Evolutionary conservation across 2,888 invertebrate genomes (phyloP), one percentile per base, ranked within the genome.

Genomic region (Malthinus seriepunctatus): DNA sequence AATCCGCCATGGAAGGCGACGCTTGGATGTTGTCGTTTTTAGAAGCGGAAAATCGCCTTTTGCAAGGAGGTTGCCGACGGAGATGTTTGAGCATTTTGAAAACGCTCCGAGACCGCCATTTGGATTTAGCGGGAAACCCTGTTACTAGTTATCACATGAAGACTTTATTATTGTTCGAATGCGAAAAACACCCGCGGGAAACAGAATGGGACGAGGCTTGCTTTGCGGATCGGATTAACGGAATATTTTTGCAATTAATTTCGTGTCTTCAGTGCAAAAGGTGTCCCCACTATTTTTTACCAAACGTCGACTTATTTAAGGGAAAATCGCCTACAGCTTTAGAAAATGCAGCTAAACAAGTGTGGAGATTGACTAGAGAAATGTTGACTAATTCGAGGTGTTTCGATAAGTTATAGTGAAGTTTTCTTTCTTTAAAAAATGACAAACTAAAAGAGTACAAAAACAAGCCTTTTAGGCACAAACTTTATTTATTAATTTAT

Each of bases 221-320:
- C 64, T 85, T 96, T 61, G 95, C 93, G 0, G 96, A 97, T 80
- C 84, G 95, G 49, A 89, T 95, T 72, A 94, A 94, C 78, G 96
- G 96, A 1, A 94, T 97, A 64, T 90, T 97, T 67, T 84, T 97
- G 64, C 97, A 97, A 80, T 81, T 97, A 72, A 97, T 97, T 71
- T 95, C 95, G n/a, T 96, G 96, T 76, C 85, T 97, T 65, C 96
- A 97, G 80, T 97, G 95, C 77, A 87, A 95, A 46, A 83, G 94
- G 52, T 97, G 96, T 78, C 95, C 95, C 23, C 96, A 97, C 79
- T 97, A 97, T 76, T 97, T 97, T 80, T 83, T 97, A 58, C 95
- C 96, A 9, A 91, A 90, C 72, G 85, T 97, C 72, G 96, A 97
- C 79, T 82, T 97, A 63, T 94, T 97, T 80, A 92, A 93, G 77